These are phyloP conservation scores for Chrysomallon squamiferum DNA, from an alignment of 1,140 invertebrate species.

Conservation along the genomic window DNA sequence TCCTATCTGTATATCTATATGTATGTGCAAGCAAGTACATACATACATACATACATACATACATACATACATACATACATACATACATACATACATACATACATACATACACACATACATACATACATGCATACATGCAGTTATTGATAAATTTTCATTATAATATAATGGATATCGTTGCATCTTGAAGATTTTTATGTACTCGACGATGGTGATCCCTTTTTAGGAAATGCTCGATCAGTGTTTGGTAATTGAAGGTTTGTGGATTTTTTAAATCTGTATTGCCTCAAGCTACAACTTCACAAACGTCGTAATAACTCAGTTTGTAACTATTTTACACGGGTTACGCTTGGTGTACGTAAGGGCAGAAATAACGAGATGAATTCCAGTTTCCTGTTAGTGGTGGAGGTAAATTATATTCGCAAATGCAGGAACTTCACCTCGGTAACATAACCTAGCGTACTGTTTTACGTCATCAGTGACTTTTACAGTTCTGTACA, in stretches of 20 bases:
- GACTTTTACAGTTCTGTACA: background rate
- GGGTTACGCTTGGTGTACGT: no score
- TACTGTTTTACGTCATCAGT: background rate
- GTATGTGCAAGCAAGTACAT: background rate
- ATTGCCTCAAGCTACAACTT: no score
- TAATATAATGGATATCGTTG: no score
- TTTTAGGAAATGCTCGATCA: no score
- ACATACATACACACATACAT: conserved; percentile 3
- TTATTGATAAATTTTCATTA: background rate
- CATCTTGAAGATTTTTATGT: no score
- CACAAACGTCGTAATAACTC: no score
- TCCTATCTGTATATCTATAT: background rate
- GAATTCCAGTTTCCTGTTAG: no score
- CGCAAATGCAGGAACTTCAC: background rate
- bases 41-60: background rate
- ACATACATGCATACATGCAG: conserved; percentile 1
- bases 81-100: conserved; percentile 10
- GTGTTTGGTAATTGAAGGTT: no score
- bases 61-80: background rate
- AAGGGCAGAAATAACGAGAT: no score
- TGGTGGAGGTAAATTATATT: background rate
- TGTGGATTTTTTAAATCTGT: no score
- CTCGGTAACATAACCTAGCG: background rate
- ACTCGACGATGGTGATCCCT: no score
- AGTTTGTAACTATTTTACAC: no score